Base-by-base conservation (phyloP, 2,888 invertebrate species). In the Conops quadrifasciatus region DNA sequence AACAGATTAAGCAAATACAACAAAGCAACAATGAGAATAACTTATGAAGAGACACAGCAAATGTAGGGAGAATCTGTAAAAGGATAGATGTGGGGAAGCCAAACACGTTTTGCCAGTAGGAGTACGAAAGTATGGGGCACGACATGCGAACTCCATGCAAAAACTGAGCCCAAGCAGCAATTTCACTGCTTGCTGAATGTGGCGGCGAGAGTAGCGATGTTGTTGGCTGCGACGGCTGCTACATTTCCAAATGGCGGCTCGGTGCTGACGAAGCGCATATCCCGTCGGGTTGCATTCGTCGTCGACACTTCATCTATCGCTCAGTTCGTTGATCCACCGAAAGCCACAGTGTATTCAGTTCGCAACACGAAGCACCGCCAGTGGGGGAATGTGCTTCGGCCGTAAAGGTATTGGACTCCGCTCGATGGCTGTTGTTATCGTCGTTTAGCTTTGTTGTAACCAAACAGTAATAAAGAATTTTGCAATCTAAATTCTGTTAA, bases 81-180 rank as follows among this genome's bases (percentile, higher is more conserved):
- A 24, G 15, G 30, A 63, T 21, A 36, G 43, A 67, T 56, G 69
- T 64, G 36, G 59, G 67, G 70, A 74, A 72, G 71, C 45, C 72
- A 74, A 73, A 74, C 74, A 72, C 71, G 74, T 74, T 74, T 74
- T 56, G 26, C 62, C 64, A 24, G 58, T 13, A 58, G 58, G 58
- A 58, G 36, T n/a, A n/a, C n/a, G n/a, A 60, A 30, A 49, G 26
- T 7, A 9, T 62, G 43, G 36, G 19, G 62, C 51, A 58, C n/a
- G 13, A 36, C 58, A 67, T 28, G 67, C 47, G 45, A 53, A 62
- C 30, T 15, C n/a, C 19, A 60, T 13, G 62, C n/a, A 62, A 43
- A 70, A 64, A 65, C n/a, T 49, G 60, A 47, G 30, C 28, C 62
- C 45, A 36, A 62, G 36, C 51, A 56, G 28, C 60, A 43, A 66